Percentiles rank a stretch among this genome's conserved stretches.
Conservation (phyloP, 2,113 vertebrate genomes). For the Aplodontia rufa region DNA sequence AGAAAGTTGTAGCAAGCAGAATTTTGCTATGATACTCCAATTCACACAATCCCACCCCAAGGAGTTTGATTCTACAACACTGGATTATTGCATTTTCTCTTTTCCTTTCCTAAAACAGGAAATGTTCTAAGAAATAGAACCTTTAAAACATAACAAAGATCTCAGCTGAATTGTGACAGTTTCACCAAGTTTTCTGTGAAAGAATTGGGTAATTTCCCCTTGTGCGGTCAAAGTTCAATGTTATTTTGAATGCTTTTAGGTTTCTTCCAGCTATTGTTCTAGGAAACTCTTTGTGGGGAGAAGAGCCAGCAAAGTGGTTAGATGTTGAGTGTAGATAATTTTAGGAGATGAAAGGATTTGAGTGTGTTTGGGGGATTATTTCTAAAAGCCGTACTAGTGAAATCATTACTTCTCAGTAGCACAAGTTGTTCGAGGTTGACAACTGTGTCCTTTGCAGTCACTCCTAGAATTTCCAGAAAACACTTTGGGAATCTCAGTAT, state of each 20-base stretch:
- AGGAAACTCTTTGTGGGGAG: background rate
- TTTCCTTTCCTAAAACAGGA: background rate
- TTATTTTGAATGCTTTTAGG: slow-evolving; percentile 3
- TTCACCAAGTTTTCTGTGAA: background rate
- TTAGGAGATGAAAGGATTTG: slow-evolving; percentile 12
- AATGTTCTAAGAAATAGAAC: background rate
- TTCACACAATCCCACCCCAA: background rate
- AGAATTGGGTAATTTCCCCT: background rate
- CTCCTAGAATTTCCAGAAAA: background rate
- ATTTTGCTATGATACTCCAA: background rate
- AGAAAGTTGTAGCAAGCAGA: background rate
- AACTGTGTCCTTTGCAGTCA: background rate
- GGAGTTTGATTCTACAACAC: background rate
- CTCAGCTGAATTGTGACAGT: background rate
- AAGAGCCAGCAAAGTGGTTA: background rate
- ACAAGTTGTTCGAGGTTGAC: background rate
- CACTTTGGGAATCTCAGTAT: background rate
- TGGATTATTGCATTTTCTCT: background rate
- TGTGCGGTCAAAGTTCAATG: background rate
- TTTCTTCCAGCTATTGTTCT: background rate
- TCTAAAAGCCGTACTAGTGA: background rate
- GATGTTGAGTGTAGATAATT: background rate
- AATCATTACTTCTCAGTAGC: background rate
- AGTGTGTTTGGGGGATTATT: background rate
- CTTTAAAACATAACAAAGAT: background rate